Evolutionary conservation across 1,140 invertebrate genomes (phyloP), one percentile per base, ranked within the genome.

Genomic region (Dendroctonus valens): DNA sequence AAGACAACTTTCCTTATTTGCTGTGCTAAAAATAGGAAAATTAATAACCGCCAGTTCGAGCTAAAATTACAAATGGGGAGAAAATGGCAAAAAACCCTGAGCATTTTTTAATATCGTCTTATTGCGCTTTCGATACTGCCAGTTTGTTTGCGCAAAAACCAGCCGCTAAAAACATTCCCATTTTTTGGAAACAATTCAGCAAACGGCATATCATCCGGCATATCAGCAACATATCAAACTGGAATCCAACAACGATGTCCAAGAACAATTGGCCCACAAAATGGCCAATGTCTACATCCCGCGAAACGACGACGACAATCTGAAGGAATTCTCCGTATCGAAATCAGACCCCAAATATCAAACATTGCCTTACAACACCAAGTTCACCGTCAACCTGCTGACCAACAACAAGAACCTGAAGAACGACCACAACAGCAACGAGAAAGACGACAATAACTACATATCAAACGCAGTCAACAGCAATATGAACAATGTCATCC

Each of bases 331-430:
- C 65, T 52, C 72, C 4, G 80, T 86, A n/a, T 90, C 87, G 71
- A 96, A 95, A 79, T 91, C 89, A 53, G 92, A 96, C 78, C 91
- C 93, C 0, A 96, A 96, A 79, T 96, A 96, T 82, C 93, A 97
- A 81, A 94, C 92, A 14, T 82, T 96, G 76, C 93, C 93, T 51
- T 93, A 93, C 76, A 93, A 93, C 71, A 91, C 91, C 6, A 92
- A 93, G 79, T 91, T 93, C 75, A 85, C 87, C 7, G 85, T 85
- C 5, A 85, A 84, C 71, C 81, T 84, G 59, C 77, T 77, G 50
- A 70, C 79, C 55, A 83, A 79, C 67, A 67, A 59, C 6, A 67
- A 62, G 41, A 69, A 78, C 14, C 78, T 78, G 74, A 62, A 82
- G 26, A 73, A 70, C 51, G 73, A 65, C 63, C 63, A 57, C 65